Evolutionary conservation across 2,797 vertebrate species (phyloP), one percentile per base, ranked within the genome.

Genomic region (Acanthornis magna): DNA sequence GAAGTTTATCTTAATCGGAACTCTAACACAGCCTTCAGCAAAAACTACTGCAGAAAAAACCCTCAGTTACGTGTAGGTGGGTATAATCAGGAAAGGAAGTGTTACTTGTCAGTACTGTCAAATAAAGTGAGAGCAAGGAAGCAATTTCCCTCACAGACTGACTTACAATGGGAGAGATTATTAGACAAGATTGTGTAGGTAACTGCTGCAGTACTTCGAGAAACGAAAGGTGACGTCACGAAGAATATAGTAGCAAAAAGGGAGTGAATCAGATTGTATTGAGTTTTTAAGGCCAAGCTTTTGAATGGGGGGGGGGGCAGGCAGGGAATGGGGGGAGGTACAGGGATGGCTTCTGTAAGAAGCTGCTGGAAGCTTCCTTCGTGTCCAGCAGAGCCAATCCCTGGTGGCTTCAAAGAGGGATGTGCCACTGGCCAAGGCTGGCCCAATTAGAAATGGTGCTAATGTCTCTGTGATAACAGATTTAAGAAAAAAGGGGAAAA

Each of bases 61-160:
- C 16, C 47, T 94, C 62, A 11, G 58, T 89, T 88, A 67, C 42
- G 18, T 8, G 91, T 88, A 42, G 91, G 73, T 83, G 87, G 94
- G 23, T 61, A 68, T 88, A 97, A 96, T 92, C 70, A 81, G 87
- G 73, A 96, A 83, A 95, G 93, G 95, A 97, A 97, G 68, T 5
- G 7, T 87, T 85, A 55, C 47, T 87, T 95, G 91, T 91, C 92
- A 95, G 66, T 81, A 32, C 88, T 71, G 85, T 92, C 91, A 97
- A 94, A 96, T 85, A 91, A 89, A 88, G 79, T 27, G 29, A 63
- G 63, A 89, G 73, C 34, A 72, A 89, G 89, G 89, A 96, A 97
- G 87, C 76, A 91, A 81, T 96, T 96, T 97, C 60, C 73, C 72
- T 87, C 4, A 0, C 25, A 72, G 78, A 77, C 66, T 94, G 95